Base-by-base conservation (phyloP, 2,888 invertebrate genomes). In the Microctonus hyperodae region DNA sequence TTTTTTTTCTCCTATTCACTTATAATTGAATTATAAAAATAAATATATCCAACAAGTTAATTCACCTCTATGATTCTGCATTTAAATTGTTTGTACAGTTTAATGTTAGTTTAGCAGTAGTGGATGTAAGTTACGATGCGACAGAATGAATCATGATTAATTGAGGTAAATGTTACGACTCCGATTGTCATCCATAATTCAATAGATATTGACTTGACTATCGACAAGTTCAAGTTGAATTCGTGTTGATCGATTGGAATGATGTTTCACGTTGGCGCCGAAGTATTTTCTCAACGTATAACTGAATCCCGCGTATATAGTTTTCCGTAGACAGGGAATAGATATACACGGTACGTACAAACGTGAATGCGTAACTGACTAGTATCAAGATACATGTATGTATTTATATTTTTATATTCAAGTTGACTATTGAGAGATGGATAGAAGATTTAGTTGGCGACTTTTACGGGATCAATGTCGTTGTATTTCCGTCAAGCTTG, bases 101-200 rank as follows among this genome's bases (percentile, higher is more conserved):
- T n/a, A n/a, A n/a, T n/a, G n/a, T n/a, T 28, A 5, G 28, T 5
- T 5, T 37, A 37, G 5, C n/a, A 37, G 37, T n/a, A n/a, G 13
- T 37, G 11, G 2, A 37, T 0, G 3, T n/a, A 37, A 37, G 37
- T 13, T 37, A n/a, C n/a, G 37, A n/a, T 37, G 13, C 10, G 35
- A 10, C 2, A 35, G 9, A 35, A 11, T 35, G 22, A 23, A 20
- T 13, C 40, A 23, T n/a, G 23, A 37, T 35, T 22, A 58, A 58
- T 58, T 58, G 40, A 6, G 7, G 37, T n/a, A 40, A 58, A 40
- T 58, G 25, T 58, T 44, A 58, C n/a, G 37, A 33, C 58, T 1
- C 25, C 10, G 25, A 58, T 58, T 40, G 33, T 65, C 65, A 65
- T 65, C 53, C 53, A 65, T 65, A 53, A 65, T 65, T 28, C 60